Percentiles rank a stretch among this genome's conserved stretches.
Conservation (phyloP, 2,797 vertebrate genomes). For the Alcedo quadribrachys region DNA sequence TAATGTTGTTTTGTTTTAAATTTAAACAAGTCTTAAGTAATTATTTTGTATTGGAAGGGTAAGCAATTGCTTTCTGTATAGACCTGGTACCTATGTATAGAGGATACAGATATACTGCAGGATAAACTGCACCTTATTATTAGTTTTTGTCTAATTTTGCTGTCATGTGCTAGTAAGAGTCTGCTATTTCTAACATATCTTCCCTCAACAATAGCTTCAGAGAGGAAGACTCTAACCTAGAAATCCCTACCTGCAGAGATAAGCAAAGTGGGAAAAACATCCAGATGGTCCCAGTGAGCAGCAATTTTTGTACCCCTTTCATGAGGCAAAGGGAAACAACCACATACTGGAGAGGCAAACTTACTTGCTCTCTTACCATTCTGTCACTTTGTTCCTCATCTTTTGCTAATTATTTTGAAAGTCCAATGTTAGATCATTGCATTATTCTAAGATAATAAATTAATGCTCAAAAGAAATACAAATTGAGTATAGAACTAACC, state of each 20-base stretch:
- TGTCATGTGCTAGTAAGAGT: neutral
- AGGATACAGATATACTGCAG: neutral
- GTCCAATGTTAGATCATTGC: neutral
- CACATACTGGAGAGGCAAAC: rapidly evolving
- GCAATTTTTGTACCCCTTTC: neutral
- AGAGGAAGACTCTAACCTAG: neutral
- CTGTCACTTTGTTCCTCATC: neutral
- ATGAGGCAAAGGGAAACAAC: neutral
- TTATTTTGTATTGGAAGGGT: neutral
- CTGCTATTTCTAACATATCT: neutral
- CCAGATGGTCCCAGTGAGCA: neutral
- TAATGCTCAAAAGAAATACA: neutral
- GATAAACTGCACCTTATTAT: neutral
- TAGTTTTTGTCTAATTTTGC: neutral
- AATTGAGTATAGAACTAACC: neutral
- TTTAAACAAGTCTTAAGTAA: neutral
- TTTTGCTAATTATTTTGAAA: neutral
- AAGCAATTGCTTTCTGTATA: neutral
- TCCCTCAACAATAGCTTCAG: neutral
- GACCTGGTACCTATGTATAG: neutral
- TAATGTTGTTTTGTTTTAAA: neutral
- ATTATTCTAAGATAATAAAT: neutral
- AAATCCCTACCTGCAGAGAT: neutral
- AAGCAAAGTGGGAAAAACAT: neutral
- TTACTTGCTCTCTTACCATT: neutral